Conservation (phyloP, 1,140 invertebrate genomes). For the Danaus plexippus region DNA sequence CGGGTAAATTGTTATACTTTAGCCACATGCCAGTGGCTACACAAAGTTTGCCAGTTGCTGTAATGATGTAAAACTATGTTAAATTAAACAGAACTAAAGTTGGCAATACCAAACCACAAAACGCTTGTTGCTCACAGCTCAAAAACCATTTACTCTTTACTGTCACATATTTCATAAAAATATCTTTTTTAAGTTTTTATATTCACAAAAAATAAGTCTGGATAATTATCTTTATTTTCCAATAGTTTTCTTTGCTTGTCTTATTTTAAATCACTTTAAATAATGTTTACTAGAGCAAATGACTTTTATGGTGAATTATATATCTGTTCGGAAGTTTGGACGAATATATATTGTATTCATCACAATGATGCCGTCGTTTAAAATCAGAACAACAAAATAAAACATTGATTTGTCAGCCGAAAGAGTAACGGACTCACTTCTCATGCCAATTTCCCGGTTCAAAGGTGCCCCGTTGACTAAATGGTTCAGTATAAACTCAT, state of each 20-base stretch:
- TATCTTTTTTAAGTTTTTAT: too few relatives aligned
- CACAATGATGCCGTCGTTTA: too few relatives aligned
- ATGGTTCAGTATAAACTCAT: slow-evolving; percentile 62
- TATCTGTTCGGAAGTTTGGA: too few relatives aligned
- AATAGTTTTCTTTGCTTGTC: too few relatives aligned
- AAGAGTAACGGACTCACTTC: slow-evolving; percentile 29
- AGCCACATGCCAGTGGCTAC: slow-evolving; percentile 15
- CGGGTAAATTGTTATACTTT: slow-evolving; percentile 11
- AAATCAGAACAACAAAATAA: neutral
- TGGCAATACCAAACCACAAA: slow-evolving; percentile 26
- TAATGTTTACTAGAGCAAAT: too few relatives aligned
- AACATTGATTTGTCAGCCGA: slow-evolving; percentile 7
- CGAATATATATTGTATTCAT: too few relatives aligned
- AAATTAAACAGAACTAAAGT: slow-evolving; percentile 31
- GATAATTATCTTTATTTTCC: too few relatives aligned
- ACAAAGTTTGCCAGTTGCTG: slow-evolving; percentile 26
- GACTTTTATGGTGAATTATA: too few relatives aligned
- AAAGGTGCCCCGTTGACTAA: slow-evolving; percentile 52
- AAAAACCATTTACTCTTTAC: too few relatives aligned
- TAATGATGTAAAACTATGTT: slow-evolving; percentile 31
- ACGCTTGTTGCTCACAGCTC: slow-evolving; percentile 13
- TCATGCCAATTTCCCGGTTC: slow-evolving; percentile 47
- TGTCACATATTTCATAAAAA: too few relatives aligned
- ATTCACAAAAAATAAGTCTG: too few relatives aligned
- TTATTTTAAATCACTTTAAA: too few relatives aligned